Conservation (phyloP, 2,888 invertebrate species). For the Pseudococcus jackbeardsleyi region DNA sequence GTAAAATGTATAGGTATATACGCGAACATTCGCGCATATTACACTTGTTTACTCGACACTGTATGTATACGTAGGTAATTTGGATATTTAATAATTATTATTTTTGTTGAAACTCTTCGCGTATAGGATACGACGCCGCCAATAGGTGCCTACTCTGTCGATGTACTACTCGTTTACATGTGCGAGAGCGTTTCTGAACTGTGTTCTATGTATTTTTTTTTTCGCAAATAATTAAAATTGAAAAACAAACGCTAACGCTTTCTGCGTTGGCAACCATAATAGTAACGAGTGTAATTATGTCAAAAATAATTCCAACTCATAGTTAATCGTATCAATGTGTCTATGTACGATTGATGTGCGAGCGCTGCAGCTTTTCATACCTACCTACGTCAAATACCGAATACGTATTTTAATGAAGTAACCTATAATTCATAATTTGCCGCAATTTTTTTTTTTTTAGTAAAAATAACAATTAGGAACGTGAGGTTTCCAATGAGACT, state of each 20-base stretch:
- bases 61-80: slow-evolving; percentile 3
- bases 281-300: slow-evolving; percentile 29
- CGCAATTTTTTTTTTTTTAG: neutral
- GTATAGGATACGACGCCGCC: neutral
- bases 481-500: neutral
- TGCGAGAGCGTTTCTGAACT: neutral
- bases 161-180: neutral
- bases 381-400: neutral
- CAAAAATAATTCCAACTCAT: slow-evolving; percentile 16
- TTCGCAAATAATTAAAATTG: slow-evolving; percentile 33
- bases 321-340: slow-evolving; percentile 17
- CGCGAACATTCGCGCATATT: neutral
- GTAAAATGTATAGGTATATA: slow-evolving; percentile 43
- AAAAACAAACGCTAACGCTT: slow-evolving; percentile 22
- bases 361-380: neutral
- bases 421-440: slow-evolving; percentile 3
- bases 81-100: slow-evolving; percentile 29
- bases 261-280: slow-evolving; percentile 20
- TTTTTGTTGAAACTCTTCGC: slow-evolving; percentile 15
- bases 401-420: too few species aligned
- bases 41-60: slow-evolving; percentile 41
- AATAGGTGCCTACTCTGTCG: too few species aligned
- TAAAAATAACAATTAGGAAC: neutral
- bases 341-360: slow-evolving; percentile 19
- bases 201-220: neutral